Evolutionary conservation across 2,113 vertebrate species (phyloP), one percentile per base, ranked within the genome.

Genomic region (Myrmecobius fasciatus): DNA sequence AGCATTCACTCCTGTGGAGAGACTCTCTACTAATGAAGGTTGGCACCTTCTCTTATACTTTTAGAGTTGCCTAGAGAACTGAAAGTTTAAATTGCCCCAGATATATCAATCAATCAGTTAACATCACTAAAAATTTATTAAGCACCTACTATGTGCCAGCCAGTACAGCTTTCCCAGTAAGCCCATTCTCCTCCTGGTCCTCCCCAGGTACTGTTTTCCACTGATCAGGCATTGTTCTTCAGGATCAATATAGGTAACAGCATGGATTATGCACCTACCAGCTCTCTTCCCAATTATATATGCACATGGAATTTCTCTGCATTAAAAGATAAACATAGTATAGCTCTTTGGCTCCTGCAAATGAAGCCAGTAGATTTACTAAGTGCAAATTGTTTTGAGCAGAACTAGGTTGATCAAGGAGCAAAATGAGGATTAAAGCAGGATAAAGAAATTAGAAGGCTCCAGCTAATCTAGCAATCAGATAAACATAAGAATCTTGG

Each of bases 371-470:
- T 60, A 93, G 91, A 93, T 96, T 90, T 92, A 93, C 52, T 83
- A 43, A 93, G 91, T 83, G 43, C 67, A n/a, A 95, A 17, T 89
- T 89, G 49, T 49, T 92, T 52, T 92, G 93, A 96, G 53, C 56
- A 28, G 91, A 96, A 96, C 92, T 49, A 90, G 67, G 60, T 75
- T 96, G 94, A 97, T 95, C 67, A 56, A 95, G 93, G 96, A 94
- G 97, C 97, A 97, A 96, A 97, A 93, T 94, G 93, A 94, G 95
- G 95, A 97, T 98, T 97, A 96, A 83, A 97, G 92, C 83, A 83
- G 67, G 67, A 83, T 43, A 83, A 43, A 83, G n/a, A 53, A 93
- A 26, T 93, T 52, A 75, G 94, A 96, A 97, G 93, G 93, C 0
- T 0, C n/a, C 53, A 20, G 95, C 91, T 97, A 97, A 97, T 97